Evolutionary conservation across 2,888 invertebrate species (phyloP), one percentile per base, ranked within the genome.

Genomic region (Erebia epiphron): DNA sequence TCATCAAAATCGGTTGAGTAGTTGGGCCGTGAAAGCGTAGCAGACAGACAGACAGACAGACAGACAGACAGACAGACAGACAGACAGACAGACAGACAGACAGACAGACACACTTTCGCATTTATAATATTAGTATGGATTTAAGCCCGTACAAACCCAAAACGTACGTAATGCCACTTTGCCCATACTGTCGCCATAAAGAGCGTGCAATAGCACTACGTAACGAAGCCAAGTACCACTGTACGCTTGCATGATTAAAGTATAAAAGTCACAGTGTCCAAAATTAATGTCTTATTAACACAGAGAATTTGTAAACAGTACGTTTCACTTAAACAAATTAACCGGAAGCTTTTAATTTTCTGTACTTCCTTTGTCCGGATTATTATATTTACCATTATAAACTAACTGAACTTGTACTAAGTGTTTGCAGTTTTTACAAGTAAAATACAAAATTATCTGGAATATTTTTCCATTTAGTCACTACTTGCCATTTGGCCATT

Each of bases 181-280:
- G 14, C 21, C 62, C 49, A 49, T 62, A 62, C 10, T 46, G 62
- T 21, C 14, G 13, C 21, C 21, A 46, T 62, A 62, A 49, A 62
- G 49, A 18, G 62, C 21, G 49, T 46, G 46, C 61, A 18, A 61
- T 61, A 61, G 46, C 61, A 16, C 43, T 18, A 62, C 10, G 61
- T 14, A 41, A 41, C 58, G 46, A 62, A 62, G 18, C 46, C 46
- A 21, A 61, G 16, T 43, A 62, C 43, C 58, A 60, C 58, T 60
- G 61, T 18, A 62, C 46, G 62, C 62, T 62, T 49, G 62, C 49
- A 62, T 62, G 49, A 62, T 62, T 62, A 62, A 62, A 62, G 18
- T 49, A 62, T 62, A 62, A 61, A 62, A 62, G 62, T 62, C 62
- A 14, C 62, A 49, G 49, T 62, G 21, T 21, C 21, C 43, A 61